Evolutionary conservation across 2,113 vertebrate species (phyloP).

Genomic region (Hydrolagus affinis): DNA sequence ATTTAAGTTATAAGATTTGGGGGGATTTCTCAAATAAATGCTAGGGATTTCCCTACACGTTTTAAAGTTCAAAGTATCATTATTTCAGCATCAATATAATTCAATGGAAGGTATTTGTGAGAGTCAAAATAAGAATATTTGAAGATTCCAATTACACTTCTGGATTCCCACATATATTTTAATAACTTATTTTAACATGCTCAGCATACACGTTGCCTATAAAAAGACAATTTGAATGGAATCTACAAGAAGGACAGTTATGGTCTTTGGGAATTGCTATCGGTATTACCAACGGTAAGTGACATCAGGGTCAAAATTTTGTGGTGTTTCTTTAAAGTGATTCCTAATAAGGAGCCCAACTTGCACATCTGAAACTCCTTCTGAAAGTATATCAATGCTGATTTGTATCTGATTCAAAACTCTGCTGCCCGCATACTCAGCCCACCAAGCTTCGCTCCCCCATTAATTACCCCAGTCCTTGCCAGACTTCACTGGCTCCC

Average conservation of each 20-base stretch:
- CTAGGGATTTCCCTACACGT: background rate
- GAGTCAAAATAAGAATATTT: background rate
- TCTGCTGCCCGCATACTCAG: too few relatives aligned
- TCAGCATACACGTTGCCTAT: background rate
- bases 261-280: conserved; percentile 71
- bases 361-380: too few relatives aligned
- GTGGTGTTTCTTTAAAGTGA: too few relatives aligned
- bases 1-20: background rate
- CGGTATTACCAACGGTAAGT: conserved; percentile 49
- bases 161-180: background rate
- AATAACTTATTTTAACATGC: background rate
- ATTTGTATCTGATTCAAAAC: too few relatives aligned
- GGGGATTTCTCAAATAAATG: background rate
- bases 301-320: too few relatives aligned
- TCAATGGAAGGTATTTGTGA: background rate
- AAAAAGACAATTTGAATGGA: background rate
- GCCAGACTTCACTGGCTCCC: too few relatives aligned
- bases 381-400: too few relatives aligned
- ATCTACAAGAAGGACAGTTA: conserved; percentile 58
- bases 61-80: background rate
- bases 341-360: too few relatives aligned
- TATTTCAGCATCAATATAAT: background rate
- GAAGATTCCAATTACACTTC: background rate
- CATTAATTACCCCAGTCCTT: too few relatives aligned
- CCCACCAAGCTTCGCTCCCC: too few relatives aligned